Evolutionary conservation across 2,888 invertebrate genomes (phyloP), one percentile per base, ranked within the genome.

Genomic region (Dorcus hopei): DNA sequence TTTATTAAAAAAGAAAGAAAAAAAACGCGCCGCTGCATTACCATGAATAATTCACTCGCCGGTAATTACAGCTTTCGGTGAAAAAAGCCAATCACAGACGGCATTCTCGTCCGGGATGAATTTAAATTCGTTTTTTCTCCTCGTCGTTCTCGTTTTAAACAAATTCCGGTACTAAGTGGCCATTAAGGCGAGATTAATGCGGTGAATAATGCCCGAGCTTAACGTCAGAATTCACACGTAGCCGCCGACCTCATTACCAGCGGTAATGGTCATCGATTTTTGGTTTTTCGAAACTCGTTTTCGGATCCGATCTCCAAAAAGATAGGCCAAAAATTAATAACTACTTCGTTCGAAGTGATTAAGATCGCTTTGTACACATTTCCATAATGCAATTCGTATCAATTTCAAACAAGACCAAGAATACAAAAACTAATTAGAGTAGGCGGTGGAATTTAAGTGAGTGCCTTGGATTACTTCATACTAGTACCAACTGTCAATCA

Each of bases 211-310:
- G 9, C 45, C 19, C 26, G n/a, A 23, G 45, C 45, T 9, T 45
- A 45, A 45, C 45, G 23, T 45, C 45, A 45, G 16, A 45, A 45
- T 45, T 45, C 45, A 45, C 45, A 45, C 45, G 45, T 45, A 45
- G 23, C 45, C 23, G 14, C 45, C 26, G 26, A 33, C 6, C 26
- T 33, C 26, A 33, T 33, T 33, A 33, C 26, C 7, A 6, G 7
- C 26, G 26, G 26, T 33, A 33, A 33, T 33, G 26, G 26, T 33
- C 26, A 33, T 33, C 26, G 26, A 33, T 33, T 33, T 19, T 33
- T 33, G 26, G 26, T 33, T 33, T 33, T 7, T 33, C 7, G 26
- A 33, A 33, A 33, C 26, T 33, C 26, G 26, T 33, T 33, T 33
- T 33, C 26, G 26, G 26, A 33, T 33, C 7, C 7, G 26, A 33